Evolutionary conservation across 2,888 invertebrate genomes (phyloP).

Genomic region (Thyatira batis): DNA sequence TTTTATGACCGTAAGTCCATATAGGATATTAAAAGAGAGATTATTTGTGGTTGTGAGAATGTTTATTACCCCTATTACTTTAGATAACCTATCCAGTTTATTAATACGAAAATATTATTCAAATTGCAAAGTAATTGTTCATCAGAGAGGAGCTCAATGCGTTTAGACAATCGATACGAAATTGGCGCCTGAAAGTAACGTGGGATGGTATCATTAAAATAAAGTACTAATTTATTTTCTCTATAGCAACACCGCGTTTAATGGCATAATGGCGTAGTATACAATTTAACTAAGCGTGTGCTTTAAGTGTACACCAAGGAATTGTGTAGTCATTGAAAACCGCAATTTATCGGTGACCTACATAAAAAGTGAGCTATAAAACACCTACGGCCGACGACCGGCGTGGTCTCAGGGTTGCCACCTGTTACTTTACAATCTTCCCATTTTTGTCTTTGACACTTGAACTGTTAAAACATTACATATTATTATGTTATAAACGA

Average conservation of each 20-base stretch:
- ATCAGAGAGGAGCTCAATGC: no score
- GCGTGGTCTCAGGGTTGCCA: background rate
- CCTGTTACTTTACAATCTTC: background rate
- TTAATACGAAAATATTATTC: no score
- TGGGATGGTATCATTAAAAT: background rate
- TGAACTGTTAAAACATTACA: background rate
- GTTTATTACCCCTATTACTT: background rate
- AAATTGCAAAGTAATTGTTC: no score
- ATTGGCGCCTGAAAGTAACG: background rate
- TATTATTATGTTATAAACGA: no score
- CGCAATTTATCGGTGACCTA: conserved; percentile 39
- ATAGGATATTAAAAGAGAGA: no score
- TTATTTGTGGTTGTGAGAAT: background rate
- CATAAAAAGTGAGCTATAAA: conserved; percentile 35
- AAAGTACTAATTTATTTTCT: background rate
- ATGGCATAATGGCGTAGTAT: background rate
- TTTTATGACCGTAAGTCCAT: background rate
- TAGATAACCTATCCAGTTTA: no score
- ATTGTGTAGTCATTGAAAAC: conserved; percentile 17
- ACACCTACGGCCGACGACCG: conserved; percentile 26
- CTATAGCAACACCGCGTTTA: background rate
- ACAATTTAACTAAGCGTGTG: background rate
- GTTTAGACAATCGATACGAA: background rate
- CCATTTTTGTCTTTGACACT: background rate
- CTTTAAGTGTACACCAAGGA: conserved; percentile 1